Conservation (phyloP, 2,888 invertebrate species). For the Melanchra persicariae region DNA sequence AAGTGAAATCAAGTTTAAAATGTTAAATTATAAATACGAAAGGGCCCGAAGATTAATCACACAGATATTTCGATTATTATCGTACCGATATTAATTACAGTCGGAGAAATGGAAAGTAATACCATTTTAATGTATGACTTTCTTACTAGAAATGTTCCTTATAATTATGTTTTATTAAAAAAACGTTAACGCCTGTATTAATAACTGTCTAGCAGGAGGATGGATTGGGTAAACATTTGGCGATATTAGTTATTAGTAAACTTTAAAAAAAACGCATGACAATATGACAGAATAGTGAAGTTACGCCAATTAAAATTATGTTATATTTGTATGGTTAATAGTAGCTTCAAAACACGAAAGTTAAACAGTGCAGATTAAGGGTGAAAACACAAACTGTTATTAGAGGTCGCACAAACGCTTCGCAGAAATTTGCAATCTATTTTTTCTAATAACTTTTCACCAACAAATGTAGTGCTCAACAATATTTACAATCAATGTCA, state of each 20-base stretch:
- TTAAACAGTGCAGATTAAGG: too few species aligned
- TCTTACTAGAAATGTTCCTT: slow-evolving; percentile 11
- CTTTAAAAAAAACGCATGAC: background rate
- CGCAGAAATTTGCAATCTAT: too few species aligned
- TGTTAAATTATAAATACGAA: slow-evolving; percentile 38
- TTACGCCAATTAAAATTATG: too few species aligned
- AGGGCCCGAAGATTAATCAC: slow-evolving; percentile 51
- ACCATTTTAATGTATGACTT: slow-evolving; percentile 37
- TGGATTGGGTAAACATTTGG: too few species aligned
- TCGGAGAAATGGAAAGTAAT: slow-evolving; percentile 48
- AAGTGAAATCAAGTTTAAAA: slow-evolving; percentile 29
- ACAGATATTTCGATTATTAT: slow-evolving; percentile 48
- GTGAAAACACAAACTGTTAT: too few species aligned
- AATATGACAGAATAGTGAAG: too few species aligned
- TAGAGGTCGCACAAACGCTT: too few species aligned
- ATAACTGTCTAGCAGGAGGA: background rate
- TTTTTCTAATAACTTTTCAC: too few species aligned
- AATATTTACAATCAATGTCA: background rate
- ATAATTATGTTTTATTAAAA: too few species aligned
- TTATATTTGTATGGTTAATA: too few species aligned
- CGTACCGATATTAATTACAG: slow-evolving; percentile 53
- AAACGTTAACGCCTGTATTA: background rate
- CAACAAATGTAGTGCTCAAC: too few species aligned
- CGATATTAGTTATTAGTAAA: background rate
- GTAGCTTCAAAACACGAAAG: too few species aligned